A percentile compares a stretch with the other conserved stretches of the same genome.
Conservation (phyloP, 2,797 vertebrate species). For the Odontamblyopus lacepedii region DNA sequence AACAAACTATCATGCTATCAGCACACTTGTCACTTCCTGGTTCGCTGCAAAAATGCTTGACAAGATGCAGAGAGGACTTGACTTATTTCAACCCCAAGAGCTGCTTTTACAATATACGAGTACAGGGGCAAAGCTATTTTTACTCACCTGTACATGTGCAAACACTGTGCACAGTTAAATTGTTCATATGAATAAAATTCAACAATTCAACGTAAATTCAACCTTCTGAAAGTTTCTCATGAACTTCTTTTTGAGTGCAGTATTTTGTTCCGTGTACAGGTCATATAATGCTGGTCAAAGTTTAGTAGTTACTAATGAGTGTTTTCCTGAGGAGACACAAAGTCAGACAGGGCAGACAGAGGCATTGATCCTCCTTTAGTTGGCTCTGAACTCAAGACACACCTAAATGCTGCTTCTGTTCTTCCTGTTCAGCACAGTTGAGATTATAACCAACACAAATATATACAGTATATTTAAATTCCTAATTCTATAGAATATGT, state of each 20-base stretch:
- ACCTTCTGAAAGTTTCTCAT: not conserved
- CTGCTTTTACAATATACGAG: too few species aligned
- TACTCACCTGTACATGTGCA: too few species aligned
- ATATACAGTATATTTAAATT: too few species aligned
- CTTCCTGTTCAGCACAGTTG: conserved; percentile 13
- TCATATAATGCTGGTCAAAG: not conserved
- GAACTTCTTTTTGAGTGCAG: not conserved
- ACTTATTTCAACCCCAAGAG: too few species aligned
- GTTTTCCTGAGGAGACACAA: conserved; percentile 18
- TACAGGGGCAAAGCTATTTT: too few species aligned
- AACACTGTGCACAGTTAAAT: not conserved
- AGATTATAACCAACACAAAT: not conserved
- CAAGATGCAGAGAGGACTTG: too few species aligned
- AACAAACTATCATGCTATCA: too few species aligned
- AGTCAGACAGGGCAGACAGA: conserved; percentile 21
- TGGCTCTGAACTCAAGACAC: conserved; percentile 30
- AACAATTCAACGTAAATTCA: not conserved
- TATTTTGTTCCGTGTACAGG: not conserved
- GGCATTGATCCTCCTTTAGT: conserved; percentile 51
- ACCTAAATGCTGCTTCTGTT: conserved; percentile 33
- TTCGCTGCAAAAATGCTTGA: too few species aligned
- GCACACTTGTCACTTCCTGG: too few species aligned
- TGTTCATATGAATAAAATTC: not conserved
- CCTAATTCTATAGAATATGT: too few species aligned
- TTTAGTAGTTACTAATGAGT: not conserved